phyloP scores from a whole-genome alignment of 2,797 vertebrate genomes.

The Phaenicophaeus curvirostris region DNA sequence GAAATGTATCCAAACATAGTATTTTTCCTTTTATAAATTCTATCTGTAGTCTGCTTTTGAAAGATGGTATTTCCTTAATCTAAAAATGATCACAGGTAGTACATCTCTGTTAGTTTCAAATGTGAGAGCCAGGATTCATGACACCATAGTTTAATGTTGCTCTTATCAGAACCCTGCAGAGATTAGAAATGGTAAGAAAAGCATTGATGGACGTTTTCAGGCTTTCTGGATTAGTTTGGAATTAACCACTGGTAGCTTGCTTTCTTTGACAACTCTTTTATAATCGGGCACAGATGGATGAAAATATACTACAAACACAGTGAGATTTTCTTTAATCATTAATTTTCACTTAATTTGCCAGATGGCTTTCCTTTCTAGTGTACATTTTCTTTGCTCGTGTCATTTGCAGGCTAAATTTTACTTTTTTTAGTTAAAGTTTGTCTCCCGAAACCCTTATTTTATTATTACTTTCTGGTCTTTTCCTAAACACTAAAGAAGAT shows the following conservation, averaged over 20 bases:
- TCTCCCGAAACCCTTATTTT: not conserved
- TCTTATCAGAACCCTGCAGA: constrained; percentile 61
- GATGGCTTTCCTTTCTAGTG: constrained; percentile 33
- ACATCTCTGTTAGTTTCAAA: constrained; percentile 53
- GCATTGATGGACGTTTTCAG: constrained; percentile 19
- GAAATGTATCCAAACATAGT: not conserved
- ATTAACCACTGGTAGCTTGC: constrained; percentile 32
- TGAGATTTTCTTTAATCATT: constrained; percentile 63
- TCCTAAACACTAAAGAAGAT: not conserved
- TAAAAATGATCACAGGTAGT: constrained; percentile 51
- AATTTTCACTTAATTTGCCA: constrained; percentile 62
- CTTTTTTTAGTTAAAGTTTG: not conserved
- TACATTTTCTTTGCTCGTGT: constrained; percentile 35
- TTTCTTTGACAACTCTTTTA: constrained; percentile 54
- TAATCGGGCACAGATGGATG: constrained; percentile 62
- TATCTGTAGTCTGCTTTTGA: constrained; percentile 3
- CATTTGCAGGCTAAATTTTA: not conserved
- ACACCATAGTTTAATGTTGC: constrained; percentile 31
- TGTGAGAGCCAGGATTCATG: constrained; percentile 29
- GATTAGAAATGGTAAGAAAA: constrained; percentile 50
- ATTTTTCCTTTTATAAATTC: not conserved
- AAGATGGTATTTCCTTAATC: constrained; percentile 43
- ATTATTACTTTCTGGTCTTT: not conserved
- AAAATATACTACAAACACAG: constrained; percentile 49
- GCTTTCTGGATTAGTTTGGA: constrained; percentile 42